Conservation (phyloP, 1,140 invertebrate species). For the Conopomorpha cramerella region DNA sequence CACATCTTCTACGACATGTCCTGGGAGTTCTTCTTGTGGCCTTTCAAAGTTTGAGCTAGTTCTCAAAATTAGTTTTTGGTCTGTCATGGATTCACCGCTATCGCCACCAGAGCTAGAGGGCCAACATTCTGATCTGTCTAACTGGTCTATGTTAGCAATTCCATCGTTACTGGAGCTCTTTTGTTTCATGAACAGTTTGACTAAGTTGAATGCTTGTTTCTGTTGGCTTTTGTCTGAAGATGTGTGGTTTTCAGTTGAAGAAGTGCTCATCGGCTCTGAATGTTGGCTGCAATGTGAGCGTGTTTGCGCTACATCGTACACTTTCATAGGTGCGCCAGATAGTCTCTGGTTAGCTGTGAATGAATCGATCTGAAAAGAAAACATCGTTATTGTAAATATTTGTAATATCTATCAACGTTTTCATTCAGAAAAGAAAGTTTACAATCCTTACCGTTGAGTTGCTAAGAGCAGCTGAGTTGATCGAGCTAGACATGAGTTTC, state of each 20-base stretch:
- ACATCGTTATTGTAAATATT: not conserved
- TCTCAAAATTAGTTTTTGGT: slow-evolving; percentile 32
- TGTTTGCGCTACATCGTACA: slow-evolving; percentile 68
- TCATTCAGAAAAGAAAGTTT: slow-evolving; percentile 3
- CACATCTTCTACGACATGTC: slow-evolving; percentile 22
- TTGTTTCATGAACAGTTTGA: slow-evolving; percentile 89
- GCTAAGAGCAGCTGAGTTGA: slow-evolving; percentile 56
- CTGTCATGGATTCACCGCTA: slow-evolving; percentile 48
- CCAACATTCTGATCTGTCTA: slow-evolving; percentile 68
- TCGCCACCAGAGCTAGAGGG: slow-evolving; percentile 57
- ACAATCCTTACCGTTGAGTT: slow-evolving; percentile 63
- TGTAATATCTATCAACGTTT: not conserved
- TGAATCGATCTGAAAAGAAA: slow-evolving; percentile 55
- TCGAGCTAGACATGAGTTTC: slow-evolving; percentile 48
- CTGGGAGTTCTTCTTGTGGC: slow-evolving; percentile 40
- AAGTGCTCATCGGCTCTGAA: slow-evolving; percentile 64
- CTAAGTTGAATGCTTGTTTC: slow-evolving; percentile 75
- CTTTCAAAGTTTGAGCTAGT: slow-evolving; percentile 13
- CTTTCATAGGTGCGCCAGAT: slow-evolving; percentile 63
- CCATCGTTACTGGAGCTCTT: slow-evolving; percentile 79
- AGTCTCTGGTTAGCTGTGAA: slow-evolving; percentile 55
- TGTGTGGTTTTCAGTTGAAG: slow-evolving; percentile 54
- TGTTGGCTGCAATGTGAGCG: slow-evolving; percentile 54
- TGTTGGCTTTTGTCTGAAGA: slow-evolving; percentile 55
- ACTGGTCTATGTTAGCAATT: slow-evolving; percentile 65